These are phyloP conservation scores for Acromyrmex echinatior DNA, from an alignment of 1,140 invertebrate species.

Conservation along the genomic window DNA sequence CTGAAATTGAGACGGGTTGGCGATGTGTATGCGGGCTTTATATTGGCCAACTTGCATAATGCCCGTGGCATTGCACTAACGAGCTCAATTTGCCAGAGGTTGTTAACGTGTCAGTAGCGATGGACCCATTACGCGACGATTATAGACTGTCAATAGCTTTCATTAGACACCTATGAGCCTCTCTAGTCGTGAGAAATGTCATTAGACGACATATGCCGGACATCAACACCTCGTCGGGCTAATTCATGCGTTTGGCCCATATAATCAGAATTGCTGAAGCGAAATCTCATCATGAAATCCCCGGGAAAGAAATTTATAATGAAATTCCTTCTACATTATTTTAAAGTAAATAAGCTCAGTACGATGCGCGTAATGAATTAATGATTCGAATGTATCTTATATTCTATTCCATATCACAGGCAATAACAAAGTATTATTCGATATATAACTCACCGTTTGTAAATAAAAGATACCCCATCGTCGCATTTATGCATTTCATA, in stretches of 20 bases:
- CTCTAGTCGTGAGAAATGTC: slow-evolving; percentile 52
- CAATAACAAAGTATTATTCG: background rate
- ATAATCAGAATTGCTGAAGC: background rate
- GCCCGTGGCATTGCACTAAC: slow-evolving; percentile 58
- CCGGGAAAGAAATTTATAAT: background rate
- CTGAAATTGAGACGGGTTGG: slow-evolving; percentile 48
- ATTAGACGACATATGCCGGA: slow-evolving; percentile 50
- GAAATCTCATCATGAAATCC: background rate
- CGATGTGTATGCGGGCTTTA: slow-evolving; percentile 29
- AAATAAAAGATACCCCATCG: background rate
- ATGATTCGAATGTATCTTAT: background rate
- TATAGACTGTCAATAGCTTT: slow-evolving; percentile 72
- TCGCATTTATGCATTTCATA: slow-evolving; percentile 8
- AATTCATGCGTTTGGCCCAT: slow-evolving; percentile 25
- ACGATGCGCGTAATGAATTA: slow-evolving; percentile 10
- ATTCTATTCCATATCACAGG: background rate
- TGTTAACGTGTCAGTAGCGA: slow-evolving; percentile 51
- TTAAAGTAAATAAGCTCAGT: background rate
- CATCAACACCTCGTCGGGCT: background rate
- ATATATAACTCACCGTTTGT: background rate
- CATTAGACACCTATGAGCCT: slow-evolving; percentile 76
- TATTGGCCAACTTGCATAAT: slow-evolving; percentile 40
- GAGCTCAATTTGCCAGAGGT: slow-evolving; percentile 62
- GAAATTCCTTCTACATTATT: background rate
- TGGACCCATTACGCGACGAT: slow-evolving; percentile 59